Conservation (phyloP, 2,797 vertebrate genomes). For the Sciurus vulgaris region DNA sequence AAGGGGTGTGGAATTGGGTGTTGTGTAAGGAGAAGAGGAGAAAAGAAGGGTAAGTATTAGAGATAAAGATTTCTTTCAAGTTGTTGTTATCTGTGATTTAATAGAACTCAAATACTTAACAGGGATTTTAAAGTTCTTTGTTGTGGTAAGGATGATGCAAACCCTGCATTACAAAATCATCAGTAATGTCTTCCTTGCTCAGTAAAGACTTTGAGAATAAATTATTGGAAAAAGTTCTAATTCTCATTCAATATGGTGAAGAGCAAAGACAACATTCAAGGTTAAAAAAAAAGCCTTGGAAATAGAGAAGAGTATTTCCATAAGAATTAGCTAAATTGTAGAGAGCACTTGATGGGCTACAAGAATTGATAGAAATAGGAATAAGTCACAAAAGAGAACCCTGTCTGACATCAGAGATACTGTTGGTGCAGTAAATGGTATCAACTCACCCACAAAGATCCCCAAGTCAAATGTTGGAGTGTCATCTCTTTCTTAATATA, state of each 20-base stretch:
- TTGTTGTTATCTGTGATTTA: neutral
- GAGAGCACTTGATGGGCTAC: neutral
- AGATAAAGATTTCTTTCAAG: neutral
- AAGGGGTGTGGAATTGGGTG: neutral
- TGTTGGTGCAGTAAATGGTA: neutral
- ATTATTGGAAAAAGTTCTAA: constrained; percentile 18
- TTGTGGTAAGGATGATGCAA: neutral
- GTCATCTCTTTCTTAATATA: neutral
- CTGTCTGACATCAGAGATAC: neutral
- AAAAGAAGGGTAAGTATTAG: neutral
- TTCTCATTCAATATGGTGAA: constrained; percentile 8
- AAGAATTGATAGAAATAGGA: neutral
- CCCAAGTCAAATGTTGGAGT: neutral
- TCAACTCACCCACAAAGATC: neutral
- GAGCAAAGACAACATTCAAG: neutral
- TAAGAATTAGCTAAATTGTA: neutral
- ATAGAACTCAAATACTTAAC: constrained; percentile 5
- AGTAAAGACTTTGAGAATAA: constrained; percentile 1
- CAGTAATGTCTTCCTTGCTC: neutral
- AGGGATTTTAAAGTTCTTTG: neutral
- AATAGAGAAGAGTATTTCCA: neutral
- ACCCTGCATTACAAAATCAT: constrained; percentile 1
- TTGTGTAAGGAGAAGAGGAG: neutral
- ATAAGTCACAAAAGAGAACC: neutral
- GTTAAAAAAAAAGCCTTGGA: neutral